phyloP scores from a whole-genome alignment of 2,797 vertebrate genomes.

The Ctenopoma multispine region DNA sequence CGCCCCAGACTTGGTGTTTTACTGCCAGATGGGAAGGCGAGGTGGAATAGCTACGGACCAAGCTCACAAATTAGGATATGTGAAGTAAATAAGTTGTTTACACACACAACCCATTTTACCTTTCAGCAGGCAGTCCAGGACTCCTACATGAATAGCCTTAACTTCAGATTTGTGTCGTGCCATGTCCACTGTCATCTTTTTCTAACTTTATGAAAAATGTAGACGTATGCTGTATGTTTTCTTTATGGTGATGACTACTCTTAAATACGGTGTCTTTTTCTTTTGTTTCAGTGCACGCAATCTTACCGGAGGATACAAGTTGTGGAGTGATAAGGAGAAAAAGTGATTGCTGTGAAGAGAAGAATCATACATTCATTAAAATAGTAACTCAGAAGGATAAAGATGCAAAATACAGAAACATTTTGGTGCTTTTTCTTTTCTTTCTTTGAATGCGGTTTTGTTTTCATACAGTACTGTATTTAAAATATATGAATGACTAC shows the following conservation, averaged over 20 bases:
- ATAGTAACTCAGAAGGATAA: not conserved
- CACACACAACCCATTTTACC: not conserved
- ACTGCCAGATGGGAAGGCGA: constrained; percentile 85
- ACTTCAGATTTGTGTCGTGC: not conserved
- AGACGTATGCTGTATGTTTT: not conserved
- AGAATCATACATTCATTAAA: not conserved
- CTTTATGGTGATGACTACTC: not conserved
- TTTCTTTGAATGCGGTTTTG: constrained; percentile 12
- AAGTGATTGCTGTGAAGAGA: constrained; percentile 58
- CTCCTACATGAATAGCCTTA: not conserved
- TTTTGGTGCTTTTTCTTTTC: not conserved
- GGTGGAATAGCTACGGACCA: constrained; percentile 79
- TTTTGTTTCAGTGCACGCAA: constrained; percentile 80
- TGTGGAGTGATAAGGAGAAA: constrained; percentile 79
- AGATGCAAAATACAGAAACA: not conserved
- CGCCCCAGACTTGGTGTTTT: constrained; percentile 82
- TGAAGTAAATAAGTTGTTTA: constrained; percentile 75
- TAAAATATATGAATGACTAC: constrained; percentile 12
- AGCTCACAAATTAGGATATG: constrained; percentile 80
- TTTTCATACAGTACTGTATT: not conserved
- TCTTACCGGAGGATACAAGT: constrained; percentile 80
- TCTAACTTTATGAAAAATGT: not conserved
- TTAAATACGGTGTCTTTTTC: constrained; percentile 11
- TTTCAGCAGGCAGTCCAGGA: not conserved
- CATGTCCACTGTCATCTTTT: not conserved